These are phyloP conservation scores for Larimichthys polyactis DNA, from an alignment of 2,113 vertebrate genomes.

Conservation along the genomic window DNA sequence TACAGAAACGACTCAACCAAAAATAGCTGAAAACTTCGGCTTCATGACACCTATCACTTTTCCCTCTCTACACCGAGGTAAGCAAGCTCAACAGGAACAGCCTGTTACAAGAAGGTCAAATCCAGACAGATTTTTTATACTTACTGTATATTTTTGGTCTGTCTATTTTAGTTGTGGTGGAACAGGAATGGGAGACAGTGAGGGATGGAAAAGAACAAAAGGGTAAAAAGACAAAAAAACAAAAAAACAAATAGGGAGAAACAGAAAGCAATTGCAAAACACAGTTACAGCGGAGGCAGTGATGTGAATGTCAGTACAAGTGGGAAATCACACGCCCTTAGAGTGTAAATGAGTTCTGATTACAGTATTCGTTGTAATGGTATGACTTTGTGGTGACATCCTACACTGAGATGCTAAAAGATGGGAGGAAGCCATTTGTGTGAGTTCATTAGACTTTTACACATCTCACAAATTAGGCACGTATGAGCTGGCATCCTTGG, in stretches of 20 bases:
- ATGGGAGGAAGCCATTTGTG: conserved; percentile 33
- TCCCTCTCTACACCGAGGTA: conserved; percentile 1
- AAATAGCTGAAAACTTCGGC: conserved; percentile 32
- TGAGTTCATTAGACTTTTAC: conserved; percentile 45
- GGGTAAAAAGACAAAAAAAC: neutral
- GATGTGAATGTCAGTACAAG: conserved; percentile 29
- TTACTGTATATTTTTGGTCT: conserved; percentile 6
- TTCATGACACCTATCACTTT: conserved; percentile 34
- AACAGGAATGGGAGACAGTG: neutral
- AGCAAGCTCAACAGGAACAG: conserved; percentile 1
- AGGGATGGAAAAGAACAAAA: neutral
- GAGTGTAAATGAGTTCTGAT: conserved; percentile 50
- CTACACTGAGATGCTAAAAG: conserved; percentile 27
- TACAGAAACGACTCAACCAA: conserved; percentile 1
- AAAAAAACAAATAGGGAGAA: neutral
- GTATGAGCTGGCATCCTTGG: conserved; percentile 37
- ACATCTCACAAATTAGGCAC: conserved; percentile 42
- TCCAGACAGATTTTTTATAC: neutral
- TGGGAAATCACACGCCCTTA: conserved; percentile 23
- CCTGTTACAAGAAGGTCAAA: conserved; percentile 22
- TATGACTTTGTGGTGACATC: conserved; percentile 51
- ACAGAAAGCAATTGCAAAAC: conserved; percentile 6
- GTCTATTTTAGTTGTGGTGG: conserved; percentile 17
- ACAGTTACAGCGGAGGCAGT: conserved; percentile 15
- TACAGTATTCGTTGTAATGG: conserved; percentile 34